phyloP scores from a whole-genome alignment of 2,113 vertebrate species.

The Sterna hirundo region DNA sequence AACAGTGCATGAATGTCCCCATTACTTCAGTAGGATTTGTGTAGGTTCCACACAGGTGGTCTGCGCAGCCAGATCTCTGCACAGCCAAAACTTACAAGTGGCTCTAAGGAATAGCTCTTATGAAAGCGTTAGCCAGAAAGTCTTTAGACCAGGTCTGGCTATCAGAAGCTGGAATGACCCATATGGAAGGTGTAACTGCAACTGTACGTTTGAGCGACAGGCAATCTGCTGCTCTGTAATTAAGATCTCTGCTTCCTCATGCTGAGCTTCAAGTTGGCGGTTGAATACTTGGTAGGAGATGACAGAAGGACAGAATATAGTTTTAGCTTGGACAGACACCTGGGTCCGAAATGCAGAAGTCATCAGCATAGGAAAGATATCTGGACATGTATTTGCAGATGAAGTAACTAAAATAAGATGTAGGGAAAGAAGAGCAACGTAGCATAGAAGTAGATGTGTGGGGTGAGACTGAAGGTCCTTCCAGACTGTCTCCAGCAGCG shows the following conservation, averaged over 20 bases:
- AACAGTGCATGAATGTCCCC: not conserved
- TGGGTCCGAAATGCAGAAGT: not conserved
- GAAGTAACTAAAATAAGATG: not conserved
- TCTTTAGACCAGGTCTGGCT: not conserved
- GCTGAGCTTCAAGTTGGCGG: not conserved
- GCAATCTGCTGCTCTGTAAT: not conserved
- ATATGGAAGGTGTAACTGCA: not conserved
- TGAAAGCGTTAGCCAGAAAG: not conserved
- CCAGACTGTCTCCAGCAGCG: not conserved
- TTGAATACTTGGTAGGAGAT: not conserved
- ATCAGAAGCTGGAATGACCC: not conserved
- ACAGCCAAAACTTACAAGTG: not conserved
- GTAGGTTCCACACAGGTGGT: not conserved
- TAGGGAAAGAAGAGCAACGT: not conserved
- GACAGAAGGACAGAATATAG: not conserved
- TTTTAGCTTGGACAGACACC: not conserved
- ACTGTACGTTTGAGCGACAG: not conserved
- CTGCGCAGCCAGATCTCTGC: not conserved
- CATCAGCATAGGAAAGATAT: not conserved
- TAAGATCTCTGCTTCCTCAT: not conserved
- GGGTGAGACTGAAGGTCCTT: not conserved
- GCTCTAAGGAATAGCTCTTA: not conserved
- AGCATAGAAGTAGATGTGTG: not conserved
- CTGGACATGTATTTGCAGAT: not conserved
- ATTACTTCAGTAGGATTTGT: not conserved